Base-by-base conservation (phyloP, 2,888 invertebrate genomes). In the Melanostoma mellinum region DNA sequence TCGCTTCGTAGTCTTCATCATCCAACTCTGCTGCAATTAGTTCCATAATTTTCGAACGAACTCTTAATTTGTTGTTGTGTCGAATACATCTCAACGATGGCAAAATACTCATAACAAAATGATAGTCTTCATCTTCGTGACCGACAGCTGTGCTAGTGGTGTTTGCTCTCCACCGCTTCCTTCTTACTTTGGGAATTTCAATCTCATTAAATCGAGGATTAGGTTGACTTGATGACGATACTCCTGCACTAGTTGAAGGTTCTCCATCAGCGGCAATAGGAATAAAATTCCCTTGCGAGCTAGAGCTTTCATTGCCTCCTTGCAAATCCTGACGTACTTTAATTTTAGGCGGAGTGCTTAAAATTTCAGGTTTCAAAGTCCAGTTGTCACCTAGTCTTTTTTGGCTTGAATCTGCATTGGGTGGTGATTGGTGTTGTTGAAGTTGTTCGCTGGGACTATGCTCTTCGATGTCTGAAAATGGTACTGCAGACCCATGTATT, bases 91-190 rank as follows among this genome's bases (percentile, higher is more conserved):
- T 81, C 40, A 88, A 8, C 1, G 87, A 86, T 2, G 87, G 87
- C 67, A 88, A 56, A 6, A 87, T 85, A 44, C 87, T 87, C 87
- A 88, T 87, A 2, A 86, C 87, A 58, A 87, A 87, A 73, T 87
- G 86, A 60, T 87, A 88, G 50, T 88, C 87, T 52, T 87, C 87
- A 58, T 87, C 87, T n/a, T 86, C 72, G n/a, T 38, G 20, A 20
- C 20, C 20, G 20, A 20, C 20, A 20, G 20, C 63, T 0, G 1
- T 10, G 6, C 6, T 35, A 1, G 33, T 58, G 3, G 30, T 0
- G 20, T 35, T 38, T 36, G 68, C 33, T 36, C 33, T 10, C 2
- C 32, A 60, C 4, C 40, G 56, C 3, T 6, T 42, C 48, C 8
- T 8, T 1, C 6, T 32, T 3, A 10, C 9, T 4, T 52, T n/a